These are phyloP conservation scores for Catharus fuscescens DNA, from an alignment of 2,113 vertebrate species.

Conservation along the genomic window DNA sequence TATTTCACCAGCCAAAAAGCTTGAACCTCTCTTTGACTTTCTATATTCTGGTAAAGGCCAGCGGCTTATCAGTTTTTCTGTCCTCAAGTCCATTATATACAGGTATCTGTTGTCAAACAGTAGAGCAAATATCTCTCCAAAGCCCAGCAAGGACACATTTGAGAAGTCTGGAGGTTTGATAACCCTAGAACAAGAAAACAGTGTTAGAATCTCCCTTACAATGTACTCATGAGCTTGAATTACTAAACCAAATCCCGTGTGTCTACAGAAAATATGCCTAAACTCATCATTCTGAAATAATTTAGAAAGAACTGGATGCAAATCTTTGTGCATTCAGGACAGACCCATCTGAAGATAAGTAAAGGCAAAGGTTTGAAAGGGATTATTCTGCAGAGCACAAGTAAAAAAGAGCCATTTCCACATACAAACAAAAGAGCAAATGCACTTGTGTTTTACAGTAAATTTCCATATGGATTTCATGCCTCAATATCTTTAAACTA, in stretches of 20 bases:
- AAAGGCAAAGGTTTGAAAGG: neutral
- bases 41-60: conserved; percentile 97
- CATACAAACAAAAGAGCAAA: neutral
- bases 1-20: conserved; percentile 93
- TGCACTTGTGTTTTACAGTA: neutral
- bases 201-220: neutral
- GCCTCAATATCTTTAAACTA: neutral
- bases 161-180: conserved; percentile 91
- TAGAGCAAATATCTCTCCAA: conserved; percentile 93
- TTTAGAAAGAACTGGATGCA: neutral
- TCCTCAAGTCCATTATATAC: conserved; percentile 97
- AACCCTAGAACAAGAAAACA: conserved; percentile 79
- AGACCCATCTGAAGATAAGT: neutral
- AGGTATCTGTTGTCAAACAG: conserved; percentile 95
- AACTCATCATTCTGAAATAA: neutral
- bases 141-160: conserved; percentile 93
- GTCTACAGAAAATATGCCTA: neutral
- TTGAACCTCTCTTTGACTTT: conserved; percentile 97
- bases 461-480: neutral
- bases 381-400: neutral
- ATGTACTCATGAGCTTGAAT: neutral
- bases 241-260: neutral
- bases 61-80: conserved; percentile 90
- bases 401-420: neutral
- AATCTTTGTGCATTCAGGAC: neutral